phyloP scores from a whole-genome alignment of 2,888 invertebrate species.

The Drosophila paramelanica region DNA sequence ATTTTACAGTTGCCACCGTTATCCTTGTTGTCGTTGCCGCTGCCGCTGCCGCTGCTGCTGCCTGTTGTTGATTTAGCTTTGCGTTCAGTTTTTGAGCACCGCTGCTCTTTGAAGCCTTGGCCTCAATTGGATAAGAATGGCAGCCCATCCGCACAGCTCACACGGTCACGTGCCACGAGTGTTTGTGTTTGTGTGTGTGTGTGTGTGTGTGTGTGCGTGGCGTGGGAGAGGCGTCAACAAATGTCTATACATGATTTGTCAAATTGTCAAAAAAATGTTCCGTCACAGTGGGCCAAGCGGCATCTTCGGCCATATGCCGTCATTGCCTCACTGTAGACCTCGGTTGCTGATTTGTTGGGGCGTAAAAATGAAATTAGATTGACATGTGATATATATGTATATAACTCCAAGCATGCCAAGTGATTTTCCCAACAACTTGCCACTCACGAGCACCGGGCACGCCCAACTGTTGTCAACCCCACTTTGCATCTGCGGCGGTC shows the following conservation, averaged over 20 bases:
- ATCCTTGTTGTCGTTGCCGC: constrained; percentile 16
- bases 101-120: constrained; percentile 62
- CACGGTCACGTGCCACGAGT: constrained; percentile 58
- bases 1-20: constrained; percentile 74
- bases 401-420: constrained; percentile 17
- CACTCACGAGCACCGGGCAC: constrained; percentile 2
- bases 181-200: not conserved
- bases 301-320: constrained; percentile 47
- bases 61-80: constrained; percentile 61
- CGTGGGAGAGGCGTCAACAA: constrained; percentile 64
- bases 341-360: constrained; percentile 60
- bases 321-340: constrained; percentile 47
- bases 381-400: constrained; percentile 74
- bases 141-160: constrained; percentile 29
- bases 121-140: constrained; percentile 54
- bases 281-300: constrained; percentile 41
- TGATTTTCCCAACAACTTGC: constrained; percentile 32
- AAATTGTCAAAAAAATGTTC: constrained; percentile 65
- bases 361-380: constrained; percentile 81
- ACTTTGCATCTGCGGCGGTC: constrained; percentile 63
- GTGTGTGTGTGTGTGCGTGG: constrained; percentile 33
- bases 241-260: constrained; percentile 79
- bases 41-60: constrained; percentile 11
- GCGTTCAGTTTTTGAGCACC: constrained; percentile 49
- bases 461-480: constrained; percentile 51